Evolutionary conservation across 2,888 invertebrate species (phyloP), one percentile per base, ranked within the genome.

Genomic region (Acronicta alni): DNA sequence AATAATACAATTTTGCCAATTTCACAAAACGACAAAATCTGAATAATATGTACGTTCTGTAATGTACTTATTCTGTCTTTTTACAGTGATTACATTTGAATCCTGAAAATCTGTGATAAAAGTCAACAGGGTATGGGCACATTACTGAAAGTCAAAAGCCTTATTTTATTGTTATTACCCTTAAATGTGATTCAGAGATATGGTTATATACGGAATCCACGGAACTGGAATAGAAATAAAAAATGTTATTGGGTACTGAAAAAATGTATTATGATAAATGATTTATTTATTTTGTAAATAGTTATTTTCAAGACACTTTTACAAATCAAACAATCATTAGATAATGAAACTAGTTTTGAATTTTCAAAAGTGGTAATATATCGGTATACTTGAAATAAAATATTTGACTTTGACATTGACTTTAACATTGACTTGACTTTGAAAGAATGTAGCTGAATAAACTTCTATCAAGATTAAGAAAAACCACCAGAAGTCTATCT

Each of bases 61-160:
- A 7, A n/a, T 42, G 30, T 15, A 5, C 0, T 16, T 16, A 44
- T 51, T 42, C 51, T 54, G n/a, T 46, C 16, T 55, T 26, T 66
- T 68, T 66, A 66, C 61, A 47, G 49, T 44, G 61, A 66, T 66
- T 68, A 55, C 55, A 68, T 68, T 68, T 18, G 39, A 51, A 68
- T 66, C 63, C 63, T 8, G 15, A 59, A 53, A 55, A 23, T 41
- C 43, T n/a, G 18, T 47, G 59, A 63, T 72, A 59, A 72, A 71
- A 67, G 17, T 52, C 48, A 57, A 59, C 63, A 49, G 23, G 18
- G 46, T 49, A 62, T 56, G 30, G 49, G 68, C 35, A 55, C 55
- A 66, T 66, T 54, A 45, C 18, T 44, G 54, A 67, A 67, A 59
- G 67, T 72, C 54, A 67, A 58, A 57, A 59, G 57, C 37, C 30